Evolutionary conservation across 2,888 invertebrate species (phyloP), one percentile per base, ranked within the genome.

Genomic region (Artemia sinica): DNA sequence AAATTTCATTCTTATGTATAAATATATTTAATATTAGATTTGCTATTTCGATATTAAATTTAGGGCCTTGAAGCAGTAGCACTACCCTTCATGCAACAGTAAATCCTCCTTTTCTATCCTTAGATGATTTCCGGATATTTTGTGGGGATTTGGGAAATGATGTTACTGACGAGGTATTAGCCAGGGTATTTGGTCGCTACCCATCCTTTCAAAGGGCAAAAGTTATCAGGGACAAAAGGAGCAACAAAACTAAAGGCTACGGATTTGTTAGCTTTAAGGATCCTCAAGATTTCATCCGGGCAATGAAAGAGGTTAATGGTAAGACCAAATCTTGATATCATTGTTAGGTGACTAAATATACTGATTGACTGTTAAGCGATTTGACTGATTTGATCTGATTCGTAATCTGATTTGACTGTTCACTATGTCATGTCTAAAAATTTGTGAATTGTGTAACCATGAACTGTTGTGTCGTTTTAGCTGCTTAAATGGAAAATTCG

Each of bases 261-360:
- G 98, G 98, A 0, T 98, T 98, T 78, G 92, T 97, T 72, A 96
- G 96, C 75, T 98, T 98, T 78, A 92, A 91, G 75, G 95, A 97
- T 78, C 95, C 96, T 0, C 88, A 89, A 50, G 98, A 98, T 78
- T 98, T 97, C 76, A 94, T 94, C 69, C 87, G 89, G 75, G 98
- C 98, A 10, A 97, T 97, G 89, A 91, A 96, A 76, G 98, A 99
- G 82, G 94, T 98, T 91, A 97, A 99, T 78, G 98, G 93, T 91
- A 77, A 84, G 82, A 78, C 18, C 11, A 11, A 48, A 51, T 41
- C 41, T 41, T 41, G 41, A 41, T 41, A 41, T 41, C 41, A 41
- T 41, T 41, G 3, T 41, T 41, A 41, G 41, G 41, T 41, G 6
- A 41, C 41, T 41, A 6, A 41, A 41, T 41, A 41, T 41, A 41